Evolutionary conservation across 2,113 vertebrate genomes (phyloP).

Genomic region (Oncorhynchus tshawytscha): DNA sequence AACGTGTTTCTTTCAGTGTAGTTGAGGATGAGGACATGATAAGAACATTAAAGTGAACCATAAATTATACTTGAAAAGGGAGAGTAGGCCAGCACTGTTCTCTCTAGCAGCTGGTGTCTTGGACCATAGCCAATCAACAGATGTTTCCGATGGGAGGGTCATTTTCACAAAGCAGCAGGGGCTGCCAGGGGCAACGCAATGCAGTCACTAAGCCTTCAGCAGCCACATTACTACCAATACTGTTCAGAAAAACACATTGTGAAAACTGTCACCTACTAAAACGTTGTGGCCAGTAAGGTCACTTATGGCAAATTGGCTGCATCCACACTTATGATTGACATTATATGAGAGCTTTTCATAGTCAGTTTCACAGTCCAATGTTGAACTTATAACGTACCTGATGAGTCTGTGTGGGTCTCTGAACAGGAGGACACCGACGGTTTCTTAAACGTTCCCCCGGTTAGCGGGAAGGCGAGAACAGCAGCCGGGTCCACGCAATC

Average conservation of each 20-base stretch:
- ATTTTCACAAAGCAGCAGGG: too few relatives aligned
- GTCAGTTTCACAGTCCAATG: neutral
- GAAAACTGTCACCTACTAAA: too few relatives aligned
- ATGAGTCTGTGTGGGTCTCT: constrained; percentile 88
- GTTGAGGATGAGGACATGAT: neutral
- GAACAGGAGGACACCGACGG: constrained; percentile 89
- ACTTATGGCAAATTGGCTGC: too few relatives aligned
- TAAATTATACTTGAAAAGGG: too few relatives aligned
- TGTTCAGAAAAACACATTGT: too few relatives aligned
- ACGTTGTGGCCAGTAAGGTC: too few relatives aligned
- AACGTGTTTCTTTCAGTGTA: neutral
- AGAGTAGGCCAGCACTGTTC: too few relatives aligned
- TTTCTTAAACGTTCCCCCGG: constrained; percentile 78
- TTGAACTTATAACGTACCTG: constrained; percentile 78
- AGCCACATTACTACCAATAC: too few relatives aligned
- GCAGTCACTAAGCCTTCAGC: too few relatives aligned
- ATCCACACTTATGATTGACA: neutral
- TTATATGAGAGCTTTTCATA: neutral
- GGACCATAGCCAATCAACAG: constrained; percentile 62
- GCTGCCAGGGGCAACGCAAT: too few relatives aligned
- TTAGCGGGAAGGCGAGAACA: constrained; percentile 81
- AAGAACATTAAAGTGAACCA: too few relatives aligned
- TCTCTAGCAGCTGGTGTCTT: constrained; percentile 44
- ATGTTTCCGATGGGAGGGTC: constrained; percentile 39
- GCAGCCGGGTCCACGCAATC: constrained; percentile 86